These are phyloP conservation scores for Cyclina sinensis DNA, from an alignment of 1,140 invertebrate species.

Conservation along the genomic window DNA sequence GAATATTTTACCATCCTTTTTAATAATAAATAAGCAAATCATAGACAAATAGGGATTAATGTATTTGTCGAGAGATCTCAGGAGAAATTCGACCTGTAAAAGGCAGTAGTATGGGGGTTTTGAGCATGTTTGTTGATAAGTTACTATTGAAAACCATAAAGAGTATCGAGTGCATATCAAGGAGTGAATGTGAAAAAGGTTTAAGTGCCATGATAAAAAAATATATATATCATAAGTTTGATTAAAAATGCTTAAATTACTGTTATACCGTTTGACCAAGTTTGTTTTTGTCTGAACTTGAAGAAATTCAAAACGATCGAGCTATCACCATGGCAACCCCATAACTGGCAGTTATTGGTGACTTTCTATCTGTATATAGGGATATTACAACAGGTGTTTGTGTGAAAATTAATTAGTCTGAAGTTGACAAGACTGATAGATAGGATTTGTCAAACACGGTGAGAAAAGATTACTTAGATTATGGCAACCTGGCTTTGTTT, in stretches of 20 bases:
- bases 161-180: too few relatives aligned
- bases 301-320: neutral
- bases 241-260: too few relatives aligned
- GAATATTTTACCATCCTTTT: constrained; percentile 34
- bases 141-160: too few relatives aligned
- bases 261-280: too few relatives aligned
- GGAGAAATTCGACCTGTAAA: neutral
- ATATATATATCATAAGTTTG: too few relatives aligned
- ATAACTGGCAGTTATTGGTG: neutral
- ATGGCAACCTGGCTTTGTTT: constrained; percentile 15
- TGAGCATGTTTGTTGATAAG: too few relatives aligned
- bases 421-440: constrained; percentile 10
- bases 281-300: neutral
- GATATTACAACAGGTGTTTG: constrained; percentile 24
- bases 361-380: neutral
- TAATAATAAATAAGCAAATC: constrained; percentile 43
- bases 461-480: neutral
- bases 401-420: constrained; percentile 31
- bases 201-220: too few relatives aligned
- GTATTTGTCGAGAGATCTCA: neutral
- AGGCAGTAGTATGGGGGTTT: too few relatives aligned
- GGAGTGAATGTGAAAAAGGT: too few relatives aligned
- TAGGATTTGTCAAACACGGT: constrained; percentile 31
- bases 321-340: neutral
- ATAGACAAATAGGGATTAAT: constrained; percentile 16